These are phyloP conservation scores for Protosalanx chinensis DNA, from an alignment of 2,797 vertebrate genomes.

Conservation along the genomic window DNA sequence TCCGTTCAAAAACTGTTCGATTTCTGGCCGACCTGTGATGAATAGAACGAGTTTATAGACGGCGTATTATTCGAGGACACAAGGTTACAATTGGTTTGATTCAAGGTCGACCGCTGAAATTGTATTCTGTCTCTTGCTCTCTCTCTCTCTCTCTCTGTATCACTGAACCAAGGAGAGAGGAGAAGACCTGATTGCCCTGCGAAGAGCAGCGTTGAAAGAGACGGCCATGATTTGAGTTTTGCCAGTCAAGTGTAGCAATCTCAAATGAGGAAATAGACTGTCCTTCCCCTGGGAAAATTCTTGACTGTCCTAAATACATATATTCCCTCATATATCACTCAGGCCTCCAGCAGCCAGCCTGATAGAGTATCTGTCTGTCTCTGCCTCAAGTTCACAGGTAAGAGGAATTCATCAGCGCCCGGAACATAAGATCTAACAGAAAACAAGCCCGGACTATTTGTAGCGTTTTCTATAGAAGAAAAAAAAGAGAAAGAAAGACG, in stretches of 20 bases:
- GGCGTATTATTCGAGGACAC: neutral
- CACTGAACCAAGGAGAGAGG: slow-evolving; percentile 1
- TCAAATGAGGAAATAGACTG: slow-evolving; percentile 37
- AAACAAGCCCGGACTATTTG: neutral
- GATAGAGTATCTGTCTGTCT: neutral
- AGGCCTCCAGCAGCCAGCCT: slow-evolving; percentile 12
- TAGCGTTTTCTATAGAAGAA: slow-evolving; percentile 12
- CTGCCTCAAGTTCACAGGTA: neutral
- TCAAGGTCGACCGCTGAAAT: too few relatives aligned
- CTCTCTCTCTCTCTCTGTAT: neutral
- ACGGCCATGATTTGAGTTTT: slow-evolving; percentile 26
- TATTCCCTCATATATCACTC: slow-evolving; percentile 28
- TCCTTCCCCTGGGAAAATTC: slow-evolving; percentile 28
- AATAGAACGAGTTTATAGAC: neutral
- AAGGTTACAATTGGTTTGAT: neutral
- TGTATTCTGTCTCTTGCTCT: neutral
- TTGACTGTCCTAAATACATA: slow-evolving; percentile 45
- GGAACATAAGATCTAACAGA: neutral
- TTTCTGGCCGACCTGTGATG: too few relatives aligned
- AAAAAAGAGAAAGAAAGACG: slow-evolving; percentile 10
- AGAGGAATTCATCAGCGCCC: slow-evolving; percentile 1
- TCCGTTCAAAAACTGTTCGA: too few relatives aligned
- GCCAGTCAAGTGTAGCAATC: slow-evolving; percentile 19
- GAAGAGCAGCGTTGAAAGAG: slow-evolving; percentile 23
- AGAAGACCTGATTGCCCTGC: slow-evolving; percentile 14